Percentiles rank a stretch among this genome's conserved stretches.
Evolutionary conservation across 2,888 invertebrate species (phyloP).

Genomic region (Scelioninae gen. 2): DNA sequence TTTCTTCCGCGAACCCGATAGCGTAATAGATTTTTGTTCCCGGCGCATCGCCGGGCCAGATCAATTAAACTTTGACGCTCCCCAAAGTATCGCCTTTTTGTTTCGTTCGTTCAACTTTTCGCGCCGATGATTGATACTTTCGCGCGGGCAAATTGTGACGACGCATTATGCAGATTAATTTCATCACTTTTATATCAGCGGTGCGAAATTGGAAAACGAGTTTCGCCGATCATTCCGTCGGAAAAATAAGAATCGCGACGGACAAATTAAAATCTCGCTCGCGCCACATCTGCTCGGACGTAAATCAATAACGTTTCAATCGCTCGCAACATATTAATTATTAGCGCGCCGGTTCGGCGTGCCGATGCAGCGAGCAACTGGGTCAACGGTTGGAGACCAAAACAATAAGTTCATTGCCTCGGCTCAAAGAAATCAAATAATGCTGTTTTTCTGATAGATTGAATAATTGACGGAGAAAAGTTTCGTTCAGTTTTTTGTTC

Average conservation of each 20-base stretch:
- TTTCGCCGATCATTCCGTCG: conserved; percentile 18
- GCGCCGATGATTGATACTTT: not conserved
- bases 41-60: conserved; percentile 15
- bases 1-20: conserved; percentile 10
- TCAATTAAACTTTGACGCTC: conserved; percentile 53
- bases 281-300: conserved; percentile 20
- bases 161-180: conserved; percentile 28
- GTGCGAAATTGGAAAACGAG: conserved; percentile 23
- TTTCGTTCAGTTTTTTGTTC: not conserved
- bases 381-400: conserved; percentile 39
- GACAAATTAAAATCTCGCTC: conserved; percentile 32
- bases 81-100: conserved; percentile 9
- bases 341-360: conserved; percentile 16
- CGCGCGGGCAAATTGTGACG: not conserved
- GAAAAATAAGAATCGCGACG: conserved; percentile 30
- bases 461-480: conserved; percentile 24
- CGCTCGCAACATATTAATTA: conserved; percentile 52
- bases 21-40: conserved; percentile 51
- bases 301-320: conserved; percentile 46
- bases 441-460: conserved; percentile 14
- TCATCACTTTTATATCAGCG: conserved; percentile 13
- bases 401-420: conserved; percentile 46
- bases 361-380: conserved; percentile 26
- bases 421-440: conserved; percentile 43
- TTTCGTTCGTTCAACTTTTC: conserved; percentile 10